Evolutionary conservation across 2,797 vertebrate genomes (phyloP), one percentile per base, ranked within the genome.

Genomic region (Enteromius fasciolatus): DNA sequence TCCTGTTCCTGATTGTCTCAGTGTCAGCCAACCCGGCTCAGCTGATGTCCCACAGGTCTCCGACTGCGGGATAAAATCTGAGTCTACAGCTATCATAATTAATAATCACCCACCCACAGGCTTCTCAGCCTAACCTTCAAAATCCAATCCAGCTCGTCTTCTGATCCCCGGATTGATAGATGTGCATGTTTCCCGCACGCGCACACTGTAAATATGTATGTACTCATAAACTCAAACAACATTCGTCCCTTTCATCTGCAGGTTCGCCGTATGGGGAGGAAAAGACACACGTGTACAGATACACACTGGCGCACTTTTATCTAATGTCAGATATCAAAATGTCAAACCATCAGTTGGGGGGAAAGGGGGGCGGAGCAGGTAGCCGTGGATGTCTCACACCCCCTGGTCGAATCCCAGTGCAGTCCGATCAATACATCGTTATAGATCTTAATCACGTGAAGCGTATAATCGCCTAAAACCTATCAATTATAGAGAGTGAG

Each of bases 381-480:
- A 80, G 73, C 87, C 85, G 81, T 89, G 84, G 88, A 89, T 93
- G 89, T 92, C 89, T 90, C 84, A 73, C 83, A 88, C 72, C 82
- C 85, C 86, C 82, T 44, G 80, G 86, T 88, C 85, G 87, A 89
- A 92, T 92, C 90, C 90, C 87, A 89, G 90, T 92, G 90, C 92
- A 87, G 90, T 88, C 82, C 86, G 91, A 94, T 95, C 94, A 91
- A 95, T 94, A 94, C 90, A 88, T 94, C 86, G 91, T 94, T 94
- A 94, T 94, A 95, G 93, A 95, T 95, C 90, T 89, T 93, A 94
- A 94, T 95, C 93, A 94, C 87, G 89, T 92, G 91, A 92, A 93
- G 91, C 91, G 86, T 93, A 93, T 94, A 94, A 94, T 94, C 92
- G 90, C 93, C 93, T 93, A 93, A 94, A 94, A 94, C 93, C 94